These are phyloP conservation scores for Drosophila cognata DNA, from an alignment of 2,888 invertebrate genomes.

Conservation along the genomic window DNA sequence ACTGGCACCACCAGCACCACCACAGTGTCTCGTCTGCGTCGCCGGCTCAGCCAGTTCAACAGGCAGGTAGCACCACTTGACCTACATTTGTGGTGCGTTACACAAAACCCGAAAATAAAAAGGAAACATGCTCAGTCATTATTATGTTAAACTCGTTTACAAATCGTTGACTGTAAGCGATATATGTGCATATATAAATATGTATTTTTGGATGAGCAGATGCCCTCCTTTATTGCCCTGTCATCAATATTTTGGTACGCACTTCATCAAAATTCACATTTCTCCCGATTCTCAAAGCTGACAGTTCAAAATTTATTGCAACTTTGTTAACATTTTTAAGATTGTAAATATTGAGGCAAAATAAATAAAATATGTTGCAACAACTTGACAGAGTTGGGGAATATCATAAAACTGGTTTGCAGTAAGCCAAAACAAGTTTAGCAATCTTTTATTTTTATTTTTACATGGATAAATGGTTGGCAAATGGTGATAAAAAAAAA, in stretches of 20 bases:
- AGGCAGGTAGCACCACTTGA: constrained; percentile 57
- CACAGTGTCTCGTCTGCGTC: constrained; percentile 12
- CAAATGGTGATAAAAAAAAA: background rate
- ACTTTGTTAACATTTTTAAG: constrained; percentile 1
- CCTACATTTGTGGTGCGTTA: constrained; percentile 61
- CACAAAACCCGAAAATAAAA: constrained; percentile 30
- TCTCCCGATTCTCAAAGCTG: constrained; percentile 12
- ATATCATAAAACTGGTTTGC: constrained; percentile 1
- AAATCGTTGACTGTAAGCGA: constrained; percentile 3
- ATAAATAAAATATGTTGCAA: background rate
- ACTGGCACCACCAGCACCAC: constrained; percentile 8
- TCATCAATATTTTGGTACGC: constrained; percentile 20
- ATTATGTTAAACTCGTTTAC: constrained; percentile 63
- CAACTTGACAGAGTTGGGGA: background rate
- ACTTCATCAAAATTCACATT: background rate
- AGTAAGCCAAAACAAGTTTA: background rate
- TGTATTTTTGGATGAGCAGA: background rate
- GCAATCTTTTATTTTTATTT: background rate
- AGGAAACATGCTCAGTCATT: constrained; percentile 58
- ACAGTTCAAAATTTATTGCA: background rate
- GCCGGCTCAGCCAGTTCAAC: constrained; percentile 32
- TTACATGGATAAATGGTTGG: background rate
- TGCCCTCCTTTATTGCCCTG: constrained; percentile 13
- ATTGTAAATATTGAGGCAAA: background rate
- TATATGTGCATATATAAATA: background rate